Base-by-base conservation (phyloP, 2,888 invertebrate species). In the Apamea sordens region DNA sequence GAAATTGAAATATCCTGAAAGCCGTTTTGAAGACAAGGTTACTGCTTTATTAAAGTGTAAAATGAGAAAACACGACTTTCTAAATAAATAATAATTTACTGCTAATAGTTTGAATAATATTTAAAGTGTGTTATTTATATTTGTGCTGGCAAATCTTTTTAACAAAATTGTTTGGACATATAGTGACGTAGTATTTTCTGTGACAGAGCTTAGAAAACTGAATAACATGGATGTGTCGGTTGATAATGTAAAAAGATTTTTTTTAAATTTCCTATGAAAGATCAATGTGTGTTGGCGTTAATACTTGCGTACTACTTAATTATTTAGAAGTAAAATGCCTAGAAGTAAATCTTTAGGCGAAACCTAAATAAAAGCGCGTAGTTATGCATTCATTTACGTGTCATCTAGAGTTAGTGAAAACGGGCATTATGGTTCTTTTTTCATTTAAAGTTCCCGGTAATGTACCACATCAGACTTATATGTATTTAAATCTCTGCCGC, bases 21-120 rank as follows among this genome's bases (percentile, higher is more conserved):
- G 28, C 6, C 24, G 3, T 32, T 8, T 65, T 21, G 18, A 7
- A 69, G 10, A 69, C 15, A 63, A 75, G 8, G 56, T 63, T 24
- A 53, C 61, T 32, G 47, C 28, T 67, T 15, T 15, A 44, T 6
- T 41, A 47, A n/a, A 2, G 59, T 44, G 24, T 32, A 8, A 77
- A 83, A 71, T 56, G 6, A 11, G 53, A 63, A 36, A 36, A 24
- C 75, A 80, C 72, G 83, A 73, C n/a, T 72, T 36, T 80, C 75
- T 83, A 79, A 79, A 83, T 64, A 64, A 68, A 72, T 68, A 75
- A 65, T 47, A 28, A 59, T 68, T 50, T 44, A 79, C 82, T 83
- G 73, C 79, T 84, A 56, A 71, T 56, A 61, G 18, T 67, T 32
- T 41, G 7, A 41, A 41, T 41, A 65, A 64, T 64, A 24, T 36